phyloP scores from a whole-genome alignment of 1,140 invertebrate genomes.

The Belonocnema kinseyi region DNA sequence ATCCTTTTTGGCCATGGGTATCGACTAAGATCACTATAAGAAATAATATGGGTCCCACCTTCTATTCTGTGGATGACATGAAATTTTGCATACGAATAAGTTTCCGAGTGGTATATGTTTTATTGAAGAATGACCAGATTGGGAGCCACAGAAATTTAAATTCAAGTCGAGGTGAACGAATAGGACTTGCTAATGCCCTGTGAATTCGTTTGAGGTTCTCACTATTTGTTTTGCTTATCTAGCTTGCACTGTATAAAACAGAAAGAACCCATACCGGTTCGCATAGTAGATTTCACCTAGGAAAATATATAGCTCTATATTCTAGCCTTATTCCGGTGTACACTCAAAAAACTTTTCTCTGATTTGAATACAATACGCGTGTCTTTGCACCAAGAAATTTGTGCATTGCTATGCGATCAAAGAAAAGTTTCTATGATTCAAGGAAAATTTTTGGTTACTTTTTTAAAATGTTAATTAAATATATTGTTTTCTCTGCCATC shows the following conservation, averaged over 20 bases:
- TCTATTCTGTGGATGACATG: conserved; percentile 32
- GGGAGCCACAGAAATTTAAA: conserved; percentile 40
- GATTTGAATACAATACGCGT: no score
- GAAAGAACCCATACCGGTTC: background rate
- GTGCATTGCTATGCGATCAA: no score
- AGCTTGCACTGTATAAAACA: conserved; percentile 8
- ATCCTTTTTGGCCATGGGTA: conserved; percentile 1
- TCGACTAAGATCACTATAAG: background rate
- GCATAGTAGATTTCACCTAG: background rate
- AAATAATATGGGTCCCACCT: conserved; percentile 1
- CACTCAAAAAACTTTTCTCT: no score
- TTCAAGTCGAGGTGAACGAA: conserved; percentile 46
- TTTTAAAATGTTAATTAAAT: no score
- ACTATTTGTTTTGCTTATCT: conserved; percentile 21
- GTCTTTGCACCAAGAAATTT: no score
- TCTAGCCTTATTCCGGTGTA: no score
- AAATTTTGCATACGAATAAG: conserved; percentile 24
- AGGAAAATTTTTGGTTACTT: no score
- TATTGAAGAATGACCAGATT: conserved; percentile 17
- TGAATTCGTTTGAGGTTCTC: conserved; percentile 18
- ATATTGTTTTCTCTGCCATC: no score
- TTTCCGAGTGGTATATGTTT: conserved; percentile 12
- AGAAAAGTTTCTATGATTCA: no score
- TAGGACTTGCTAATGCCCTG: conserved; percentile 45
- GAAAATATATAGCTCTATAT: background rate